These are phyloP conservation scores for Macquaria ambigua DNA, from an alignment of 2,113 vertebrate species.

Conservation along the genomic window DNA sequence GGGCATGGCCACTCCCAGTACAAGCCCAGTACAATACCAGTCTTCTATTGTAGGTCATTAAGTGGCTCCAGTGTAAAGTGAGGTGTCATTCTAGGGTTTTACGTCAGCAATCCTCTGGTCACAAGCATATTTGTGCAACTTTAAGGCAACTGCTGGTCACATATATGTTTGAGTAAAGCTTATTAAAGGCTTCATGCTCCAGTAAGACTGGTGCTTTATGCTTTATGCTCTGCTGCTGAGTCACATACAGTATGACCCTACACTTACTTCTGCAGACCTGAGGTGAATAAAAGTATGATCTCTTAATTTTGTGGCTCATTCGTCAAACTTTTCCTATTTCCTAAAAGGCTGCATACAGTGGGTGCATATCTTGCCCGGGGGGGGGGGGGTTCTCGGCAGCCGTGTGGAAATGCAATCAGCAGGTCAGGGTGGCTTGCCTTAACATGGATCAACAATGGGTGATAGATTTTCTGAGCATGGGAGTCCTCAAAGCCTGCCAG, in stretches of 20 bases:
- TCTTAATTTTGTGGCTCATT: not conserved
- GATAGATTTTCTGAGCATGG: slow-evolving; percentile 41
- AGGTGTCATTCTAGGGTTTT: slow-evolving; percentile 18
- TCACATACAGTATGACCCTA: slow-evolving; percentile 25
- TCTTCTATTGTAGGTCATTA: slow-evolving; percentile 25
- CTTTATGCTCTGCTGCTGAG: slow-evolving; percentile 43
- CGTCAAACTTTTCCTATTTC: not conserved
- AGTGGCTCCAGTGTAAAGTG: slow-evolving; percentile 2
- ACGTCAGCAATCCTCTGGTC: slow-evolving; percentile 53
- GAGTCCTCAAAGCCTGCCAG: slow-evolving; percentile 24
- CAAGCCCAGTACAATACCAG: slow-evolving; percentile 12
- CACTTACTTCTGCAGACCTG: slow-evolving; percentile 26
- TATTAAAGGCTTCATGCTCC: slow-evolving; percentile 54
- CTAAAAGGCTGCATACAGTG: not conserved
- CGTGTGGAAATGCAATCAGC: slow-evolving; percentile 50
- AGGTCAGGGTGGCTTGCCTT: slow-evolving; percentile 27
- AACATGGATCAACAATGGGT: slow-evolving; percentile 13
- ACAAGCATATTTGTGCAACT: slow-evolving; percentile 60
- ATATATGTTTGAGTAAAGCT: slow-evolving; percentile 57
- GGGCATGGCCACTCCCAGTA: not conserved
- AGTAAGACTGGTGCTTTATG: slow-evolving; percentile 22
- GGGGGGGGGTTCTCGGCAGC: not conserved
- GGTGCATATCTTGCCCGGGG: too few species aligned
- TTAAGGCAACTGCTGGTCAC: slow-evolving; percentile 42
- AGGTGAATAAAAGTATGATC: not conserved